Evolutionary conservation across 2,888 invertebrate species (phyloP).

Genomic region (Agapostemon virescens): DNA sequence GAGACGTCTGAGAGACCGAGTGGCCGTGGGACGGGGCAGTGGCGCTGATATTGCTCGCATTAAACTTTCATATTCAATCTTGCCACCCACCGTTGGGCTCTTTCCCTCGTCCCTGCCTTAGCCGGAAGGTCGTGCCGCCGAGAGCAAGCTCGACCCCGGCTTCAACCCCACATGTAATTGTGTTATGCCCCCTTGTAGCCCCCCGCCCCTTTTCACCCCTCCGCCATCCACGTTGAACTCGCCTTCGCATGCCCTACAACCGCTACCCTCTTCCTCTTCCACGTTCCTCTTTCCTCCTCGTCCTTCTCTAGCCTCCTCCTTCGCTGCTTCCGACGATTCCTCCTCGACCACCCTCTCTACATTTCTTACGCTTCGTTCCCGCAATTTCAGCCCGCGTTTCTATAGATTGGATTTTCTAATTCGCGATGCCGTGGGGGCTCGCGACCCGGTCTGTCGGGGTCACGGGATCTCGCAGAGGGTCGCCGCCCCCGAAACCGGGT

Average conservation of each 20-base stretch:
- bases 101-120: constrained; percentile 53
- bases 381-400: constrained; percentile 57
- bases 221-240: constrained; percentile 19
- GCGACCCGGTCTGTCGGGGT: background rate
- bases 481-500: no score
- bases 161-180: constrained; percentile 77
- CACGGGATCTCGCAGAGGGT: background rate
- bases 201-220: constrained; percentile 45
- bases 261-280: background rate
- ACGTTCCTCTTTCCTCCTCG: background rate
- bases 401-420: constrained; percentile 72
- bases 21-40: constrained; percentile 71
- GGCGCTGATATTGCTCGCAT: constrained; percentile 81
- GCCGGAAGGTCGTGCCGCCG: constrained; percentile 57
- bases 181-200: constrained; percentile 72
- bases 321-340: constrained; percentile 44
- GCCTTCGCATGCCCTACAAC: constrained; percentile 19
- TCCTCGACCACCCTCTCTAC: constrained; percentile 38
- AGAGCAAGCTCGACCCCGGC: constrained; percentile 67
- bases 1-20: constrained; percentile 73
- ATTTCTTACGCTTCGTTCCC: constrained; percentile 51
- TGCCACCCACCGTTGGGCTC: constrained; percentile 79
- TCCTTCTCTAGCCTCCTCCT: constrained; percentile 14
- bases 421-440: constrained; percentile 34
- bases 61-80: constrained; percentile 92